Conservation (phyloP, 1,140 invertebrate genomes). For the Orussus abietinus region DNA sequence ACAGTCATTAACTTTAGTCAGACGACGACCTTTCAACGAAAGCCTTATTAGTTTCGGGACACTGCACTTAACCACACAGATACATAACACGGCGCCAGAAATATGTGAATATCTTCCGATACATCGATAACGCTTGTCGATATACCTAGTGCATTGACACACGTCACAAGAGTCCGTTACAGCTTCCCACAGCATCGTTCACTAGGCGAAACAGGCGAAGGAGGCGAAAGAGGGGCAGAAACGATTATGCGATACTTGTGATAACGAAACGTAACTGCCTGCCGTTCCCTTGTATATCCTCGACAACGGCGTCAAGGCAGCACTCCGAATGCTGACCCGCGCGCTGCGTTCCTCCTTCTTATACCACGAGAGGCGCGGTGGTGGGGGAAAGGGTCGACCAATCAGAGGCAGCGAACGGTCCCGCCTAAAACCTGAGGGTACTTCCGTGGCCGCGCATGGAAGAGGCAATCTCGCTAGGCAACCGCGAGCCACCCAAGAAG, state of each 20-base stretch:
- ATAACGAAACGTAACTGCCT: no score
- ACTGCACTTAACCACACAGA: no score
- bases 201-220: not conserved
- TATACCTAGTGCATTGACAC: constrained; percentile 44
- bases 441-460: constrained; percentile 4
- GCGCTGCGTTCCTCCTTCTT: constrained; percentile 23
- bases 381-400: constrained; percentile 26
- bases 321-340: constrained; percentile 16
- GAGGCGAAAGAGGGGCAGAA: constrained; percentile 1
- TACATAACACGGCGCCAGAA: no score
- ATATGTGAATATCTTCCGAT: no score
- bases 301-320: constrained; percentile 3
- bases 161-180: constrained; percentile 37
- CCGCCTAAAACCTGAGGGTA: constrained; percentile 30
- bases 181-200: constrained; percentile 35
- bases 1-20: no score
- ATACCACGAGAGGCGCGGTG: not conserved
- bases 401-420: constrained; percentile 20
- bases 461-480: not conserved
- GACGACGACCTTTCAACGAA: no score
- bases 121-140: no score
- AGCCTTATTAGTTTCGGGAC: no score
- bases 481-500: no score
- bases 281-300: no score
- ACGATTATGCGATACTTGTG: no score